A percentile compares a stretch with the other conserved stretches of the same genome.
Evolutionary conservation across 2,797 vertebrate species (phyloP).

Genomic region (Phoebastria nigripes): DNA sequence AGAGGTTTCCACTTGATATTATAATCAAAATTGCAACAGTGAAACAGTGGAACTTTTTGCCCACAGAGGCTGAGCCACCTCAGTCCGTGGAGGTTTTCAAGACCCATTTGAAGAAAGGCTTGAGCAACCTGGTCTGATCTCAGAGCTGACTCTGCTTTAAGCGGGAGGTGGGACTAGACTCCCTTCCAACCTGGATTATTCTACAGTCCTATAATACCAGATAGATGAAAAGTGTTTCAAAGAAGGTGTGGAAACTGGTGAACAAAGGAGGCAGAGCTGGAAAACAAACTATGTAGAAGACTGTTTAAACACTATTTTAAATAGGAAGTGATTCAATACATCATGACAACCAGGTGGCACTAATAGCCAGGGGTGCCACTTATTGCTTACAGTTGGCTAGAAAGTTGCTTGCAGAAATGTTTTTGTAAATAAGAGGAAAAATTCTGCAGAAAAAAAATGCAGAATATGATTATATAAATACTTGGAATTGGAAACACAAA

Average conservation of each 20-base stretch:
- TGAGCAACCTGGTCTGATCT: background rate
- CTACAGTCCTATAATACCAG: background rate
- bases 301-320: background rate
- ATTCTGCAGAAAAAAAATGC: background rate
- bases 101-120: background rate
- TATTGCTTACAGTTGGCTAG: background rate
- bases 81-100: background rate
- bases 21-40: background rate
- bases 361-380: background rate
- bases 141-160: background rate
- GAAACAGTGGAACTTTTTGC: background rate
- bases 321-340: background rate
- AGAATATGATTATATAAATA: background rate
- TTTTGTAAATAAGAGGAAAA: background rate
- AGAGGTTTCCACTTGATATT: background rate
- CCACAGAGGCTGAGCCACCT: background rate
- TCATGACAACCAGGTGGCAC: background rate
- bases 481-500: background rate
- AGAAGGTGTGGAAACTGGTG: background rate
- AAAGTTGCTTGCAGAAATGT: background rate
- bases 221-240: background rate
- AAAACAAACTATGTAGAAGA: background rate
- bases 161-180: background rate
- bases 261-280: background rate
- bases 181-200: background rate